Percentiles rank a stretch among this genome's conserved stretches.
phyloP scores from a whole-genome alignment of 2,888 invertebrate species.

The Hydrotaea diabolus region DNA sequence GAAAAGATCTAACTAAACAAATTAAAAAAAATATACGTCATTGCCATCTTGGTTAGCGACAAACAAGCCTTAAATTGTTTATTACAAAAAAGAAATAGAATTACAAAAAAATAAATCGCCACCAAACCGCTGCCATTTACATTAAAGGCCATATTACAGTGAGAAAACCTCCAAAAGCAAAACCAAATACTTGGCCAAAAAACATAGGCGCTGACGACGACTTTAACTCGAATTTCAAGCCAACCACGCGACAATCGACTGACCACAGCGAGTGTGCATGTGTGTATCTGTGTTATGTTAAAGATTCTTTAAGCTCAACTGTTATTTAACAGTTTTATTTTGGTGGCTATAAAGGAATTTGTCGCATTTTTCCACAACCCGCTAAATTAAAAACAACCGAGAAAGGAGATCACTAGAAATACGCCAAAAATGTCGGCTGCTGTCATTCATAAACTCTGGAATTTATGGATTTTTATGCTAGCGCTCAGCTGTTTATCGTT shows the following conservation, averaged over 20 bases:
- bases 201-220: background rate
- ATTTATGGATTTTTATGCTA: conserved; percentile 44
- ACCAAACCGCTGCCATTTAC: conserved; percentile 46
- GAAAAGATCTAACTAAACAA: background rate
- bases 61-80: conserved; percentile 5
- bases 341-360: background rate
- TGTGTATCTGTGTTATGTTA: background rate
- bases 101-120: conserved; percentile 38
- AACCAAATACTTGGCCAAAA: conserved; percentile 20
- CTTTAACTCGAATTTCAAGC: background rate
- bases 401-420: background rate
- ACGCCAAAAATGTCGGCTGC: conserved; percentile 3
- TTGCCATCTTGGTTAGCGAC: conserved; percentile 13
- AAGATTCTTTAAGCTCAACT: conserved; percentile 10
- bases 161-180: conserved; percentile 9
- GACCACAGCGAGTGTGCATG: background rate
- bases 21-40: background rate
- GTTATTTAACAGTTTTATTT: conserved; percentile 22
- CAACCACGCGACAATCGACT: background rate
- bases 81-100: conserved; percentile 19
- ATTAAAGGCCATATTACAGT: conserved; percentile 43
- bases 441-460: conserved; percentile 40
- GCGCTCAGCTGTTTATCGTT: conserved; percentile 68
- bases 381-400: background rate
- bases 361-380: background rate